phyloP scores from a whole-genome alignment of 2,113 vertebrate species.

The Otis tarda region DNA sequence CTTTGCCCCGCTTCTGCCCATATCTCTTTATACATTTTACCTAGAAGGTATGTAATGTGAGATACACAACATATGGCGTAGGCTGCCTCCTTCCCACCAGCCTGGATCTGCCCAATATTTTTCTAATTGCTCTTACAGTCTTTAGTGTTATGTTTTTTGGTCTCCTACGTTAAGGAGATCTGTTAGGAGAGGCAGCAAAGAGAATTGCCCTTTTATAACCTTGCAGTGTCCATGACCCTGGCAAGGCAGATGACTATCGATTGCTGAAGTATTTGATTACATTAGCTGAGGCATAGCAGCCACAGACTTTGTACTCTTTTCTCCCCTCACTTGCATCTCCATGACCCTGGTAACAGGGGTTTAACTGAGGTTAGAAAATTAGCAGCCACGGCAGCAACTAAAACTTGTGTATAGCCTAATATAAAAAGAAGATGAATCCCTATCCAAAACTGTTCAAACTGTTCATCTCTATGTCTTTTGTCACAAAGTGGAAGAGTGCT shows the following conservation, averaged over 20 bases:
- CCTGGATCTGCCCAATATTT: not conserved
- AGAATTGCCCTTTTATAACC: not conserved
- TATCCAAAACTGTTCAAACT: not conserved
- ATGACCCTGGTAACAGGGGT: not conserved
- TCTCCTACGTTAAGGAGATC: not conserved
- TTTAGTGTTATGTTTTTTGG: not conserved
- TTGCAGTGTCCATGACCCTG: not conserved
- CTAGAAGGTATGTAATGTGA: not conserved
- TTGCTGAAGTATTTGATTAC: constrained; percentile 43
- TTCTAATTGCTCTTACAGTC: not conserved
- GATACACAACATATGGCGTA: not conserved
- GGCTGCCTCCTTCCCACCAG: not conserved
- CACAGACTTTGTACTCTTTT: constrained; percentile 56
- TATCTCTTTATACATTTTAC: not conserved
- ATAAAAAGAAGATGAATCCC: not conserved
- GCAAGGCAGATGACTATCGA: constrained; percentile 12
- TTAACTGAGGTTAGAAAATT: constrained; percentile 13
- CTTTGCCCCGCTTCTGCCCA: not conserved
- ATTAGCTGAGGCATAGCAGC: not conserved
- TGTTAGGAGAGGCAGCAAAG: not conserved
- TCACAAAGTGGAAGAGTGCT: not conserved
- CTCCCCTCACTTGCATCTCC: not conserved
- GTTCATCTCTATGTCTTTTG: not conserved
- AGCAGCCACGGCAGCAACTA: not conserved
- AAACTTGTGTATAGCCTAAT: not conserved